phyloP scores from a whole-genome alignment of 2,888 invertebrate species.

The Tenodera sinensis region DNA sequence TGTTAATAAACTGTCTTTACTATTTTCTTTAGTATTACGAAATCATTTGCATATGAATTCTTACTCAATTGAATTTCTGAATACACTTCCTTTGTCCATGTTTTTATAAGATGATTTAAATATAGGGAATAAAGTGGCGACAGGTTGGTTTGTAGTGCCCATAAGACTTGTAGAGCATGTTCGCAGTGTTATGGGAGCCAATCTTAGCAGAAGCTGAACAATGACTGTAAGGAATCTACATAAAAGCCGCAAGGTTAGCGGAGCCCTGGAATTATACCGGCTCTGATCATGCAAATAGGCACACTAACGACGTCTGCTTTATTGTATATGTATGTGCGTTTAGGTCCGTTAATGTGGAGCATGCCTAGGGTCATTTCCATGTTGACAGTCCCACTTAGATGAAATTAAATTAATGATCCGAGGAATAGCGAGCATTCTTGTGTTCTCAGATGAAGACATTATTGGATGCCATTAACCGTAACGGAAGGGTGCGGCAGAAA shows the following conservation, averaged over 20 bases:
- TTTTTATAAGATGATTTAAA: too few species aligned
- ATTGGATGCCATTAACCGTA: background rate
- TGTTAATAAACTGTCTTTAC: too few species aligned
- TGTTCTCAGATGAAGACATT: background rate
- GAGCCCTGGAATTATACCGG: too few species aligned
- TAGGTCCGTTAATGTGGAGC: background rate
- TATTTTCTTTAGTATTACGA: too few species aligned
- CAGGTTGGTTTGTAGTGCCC: too few species aligned
- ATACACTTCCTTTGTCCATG: too few species aligned
- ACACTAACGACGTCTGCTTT: background rate
- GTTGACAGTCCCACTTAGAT: background rate
- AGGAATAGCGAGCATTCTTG: background rate
- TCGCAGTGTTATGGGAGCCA: too few species aligned
- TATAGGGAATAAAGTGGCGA: too few species aligned
- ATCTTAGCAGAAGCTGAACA: background rate
- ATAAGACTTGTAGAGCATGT: too few species aligned
- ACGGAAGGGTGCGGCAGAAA: background rate
- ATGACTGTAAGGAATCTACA: background rate
- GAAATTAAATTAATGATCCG: background rate
- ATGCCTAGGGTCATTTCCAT: background rate
- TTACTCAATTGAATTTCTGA: too few species aligned
- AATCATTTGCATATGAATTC: too few species aligned
- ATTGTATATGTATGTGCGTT: background rate
- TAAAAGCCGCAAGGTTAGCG: background rate
- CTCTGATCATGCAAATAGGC: background rate